Evolutionary conservation across 2,888 invertebrate genomes (phyloP), one percentile per base, ranked within the genome.

Genomic region (Dryobota labecula): DNA sequence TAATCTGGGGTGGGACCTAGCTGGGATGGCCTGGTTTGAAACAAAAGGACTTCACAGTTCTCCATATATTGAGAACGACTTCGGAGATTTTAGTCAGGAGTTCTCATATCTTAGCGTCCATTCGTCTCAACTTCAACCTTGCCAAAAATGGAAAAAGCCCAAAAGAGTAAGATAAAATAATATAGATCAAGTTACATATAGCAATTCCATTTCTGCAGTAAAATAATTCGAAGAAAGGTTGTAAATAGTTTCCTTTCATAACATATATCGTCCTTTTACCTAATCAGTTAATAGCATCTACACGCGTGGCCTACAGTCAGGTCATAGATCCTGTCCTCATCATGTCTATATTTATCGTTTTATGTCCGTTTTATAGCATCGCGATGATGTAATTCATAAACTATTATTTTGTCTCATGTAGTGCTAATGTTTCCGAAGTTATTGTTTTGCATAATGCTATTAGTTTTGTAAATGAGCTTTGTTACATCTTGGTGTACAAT

Each of bases 301-400:
- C 27, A 58, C 45, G 41, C 38, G 56, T 56, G 60, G 57, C 36
- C 58, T n/a, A 65, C 64, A 73, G 69, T 53, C 58, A 58, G 79
- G 78, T 82, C 78, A 73, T 82, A 82, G 78, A 80, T 79, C 81
- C 70, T 65, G 79, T 80, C 68, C 78, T 80, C 82, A 76, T 62
- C 79, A 78, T 58, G 27, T 69, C 79, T 80, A 78, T 69, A 78
- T 80, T 80, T 80, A 73, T 68, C 68, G 18, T 49, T 82, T 65
- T 58, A 77, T 57, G 63, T 61, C 56, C 58, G 53, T 66, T 73
- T 80, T 54, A 68, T 62, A 54, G 24, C 47, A 56, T 53, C 24
- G 43, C 51, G 66, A 60, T 82, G 78, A 79, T 73, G 79, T 79
- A 79, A 79, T 60, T 63, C 54, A 57, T 41, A 61, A 67, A 57